Evolutionary conservation across 1,140 invertebrate species (phyloP).

Genomic region (Drosophila nikananu): DNA sequence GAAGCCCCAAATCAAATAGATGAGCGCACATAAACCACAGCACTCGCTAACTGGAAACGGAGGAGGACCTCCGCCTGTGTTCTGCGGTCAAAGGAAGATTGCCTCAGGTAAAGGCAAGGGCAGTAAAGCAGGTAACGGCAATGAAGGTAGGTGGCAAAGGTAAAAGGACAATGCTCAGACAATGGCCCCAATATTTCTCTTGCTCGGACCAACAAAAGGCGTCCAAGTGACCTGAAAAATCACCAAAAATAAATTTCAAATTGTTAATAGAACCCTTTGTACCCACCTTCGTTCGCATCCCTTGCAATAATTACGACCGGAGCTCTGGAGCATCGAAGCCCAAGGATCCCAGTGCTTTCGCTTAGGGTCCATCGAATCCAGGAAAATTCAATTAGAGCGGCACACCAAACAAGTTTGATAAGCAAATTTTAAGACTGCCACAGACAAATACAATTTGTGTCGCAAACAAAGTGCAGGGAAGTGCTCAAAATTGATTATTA

Average conservation of each 20-base stretch:
- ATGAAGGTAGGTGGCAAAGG: constrained; percentile 36
- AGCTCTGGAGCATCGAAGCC: constrained; percentile 1
- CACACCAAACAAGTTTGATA: constrained; percentile 43
- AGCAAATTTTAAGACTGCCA: constrained; percentile 49
- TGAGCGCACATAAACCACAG: constrained; percentile 59
- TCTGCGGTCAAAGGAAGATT: constrained; percentile 26
- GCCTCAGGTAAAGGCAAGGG: constrained; percentile 23
- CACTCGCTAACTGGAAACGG: constrained; percentile 29
- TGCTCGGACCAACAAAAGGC: constrained; percentile 44
- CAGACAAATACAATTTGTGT: constrained; percentile 53
- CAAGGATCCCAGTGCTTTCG: not conserved
- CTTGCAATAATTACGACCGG: constrained; percentile 36
- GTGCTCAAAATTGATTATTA: constrained; percentile 54
- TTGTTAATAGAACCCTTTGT: constrained; percentile 62
- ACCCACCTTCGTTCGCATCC: not conserved
- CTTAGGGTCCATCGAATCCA: not conserved
- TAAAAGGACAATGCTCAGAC: constrained; percentile 65
- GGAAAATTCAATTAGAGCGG: constrained; percentile 47
- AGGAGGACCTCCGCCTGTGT: constrained; percentile 5
- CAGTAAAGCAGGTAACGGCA: constrained; percentile 8
- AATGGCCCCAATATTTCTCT: constrained; percentile 65
- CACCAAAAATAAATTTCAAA: constrained; percentile 59
- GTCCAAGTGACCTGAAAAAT: constrained; percentile 46
- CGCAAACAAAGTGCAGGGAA: constrained; percentile 52
- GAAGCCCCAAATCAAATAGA: constrained; percentile 49